Conservation (phyloP, 2,888 invertebrate genomes). For the Agrypnus murinus region DNA sequence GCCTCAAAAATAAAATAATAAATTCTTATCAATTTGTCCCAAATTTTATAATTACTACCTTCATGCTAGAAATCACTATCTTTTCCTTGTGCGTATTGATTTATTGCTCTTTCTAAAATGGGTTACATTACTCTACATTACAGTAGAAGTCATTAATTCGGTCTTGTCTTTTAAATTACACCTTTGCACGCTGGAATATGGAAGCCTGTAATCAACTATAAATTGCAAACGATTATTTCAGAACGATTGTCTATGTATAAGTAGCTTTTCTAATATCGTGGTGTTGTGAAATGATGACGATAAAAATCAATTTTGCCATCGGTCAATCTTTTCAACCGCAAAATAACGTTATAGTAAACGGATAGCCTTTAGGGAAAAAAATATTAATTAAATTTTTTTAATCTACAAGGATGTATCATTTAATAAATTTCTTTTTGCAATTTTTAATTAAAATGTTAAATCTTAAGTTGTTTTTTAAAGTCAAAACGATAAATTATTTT, state of each 20-base stretch:
- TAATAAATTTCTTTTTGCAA: too few species aligned
- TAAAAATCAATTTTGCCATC: constrained; percentile 5
- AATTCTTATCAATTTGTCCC: background rate
- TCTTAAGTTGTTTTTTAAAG: too few species aligned
- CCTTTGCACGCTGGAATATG: constrained; percentile 27
- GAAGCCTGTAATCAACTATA: constrained; percentile 46
- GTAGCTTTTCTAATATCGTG: background rate
- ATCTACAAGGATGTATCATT: too few species aligned
- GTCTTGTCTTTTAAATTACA: constrained; percentile 43
- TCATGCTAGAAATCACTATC: constrained; percentile 19
- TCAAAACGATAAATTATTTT: too few species aligned
- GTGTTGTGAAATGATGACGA: constrained; percentile 2
- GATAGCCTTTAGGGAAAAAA: too few species aligned
- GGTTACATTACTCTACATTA: constrained; percentile 42
- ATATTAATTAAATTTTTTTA: too few species aligned
- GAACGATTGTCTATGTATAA: constrained; percentile 7
- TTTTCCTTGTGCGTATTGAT: constrained; percentile 34
- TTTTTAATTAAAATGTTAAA: too few species aligned
- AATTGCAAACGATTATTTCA: constrained; percentile 47
- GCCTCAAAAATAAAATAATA: too few species aligned
- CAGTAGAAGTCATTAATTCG: constrained; percentile 38
- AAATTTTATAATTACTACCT: constrained; percentile 21
- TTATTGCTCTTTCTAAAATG: constrained; percentile 39
- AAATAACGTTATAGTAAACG: too few species aligned
- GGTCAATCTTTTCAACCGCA: background rate